A percentile compares a stretch with the other conserved stretches of the same genome.
Evolutionary conservation across 2,888 invertebrate genomes (phyloP).

Genomic region (Anarsia innoxiella): DNA sequence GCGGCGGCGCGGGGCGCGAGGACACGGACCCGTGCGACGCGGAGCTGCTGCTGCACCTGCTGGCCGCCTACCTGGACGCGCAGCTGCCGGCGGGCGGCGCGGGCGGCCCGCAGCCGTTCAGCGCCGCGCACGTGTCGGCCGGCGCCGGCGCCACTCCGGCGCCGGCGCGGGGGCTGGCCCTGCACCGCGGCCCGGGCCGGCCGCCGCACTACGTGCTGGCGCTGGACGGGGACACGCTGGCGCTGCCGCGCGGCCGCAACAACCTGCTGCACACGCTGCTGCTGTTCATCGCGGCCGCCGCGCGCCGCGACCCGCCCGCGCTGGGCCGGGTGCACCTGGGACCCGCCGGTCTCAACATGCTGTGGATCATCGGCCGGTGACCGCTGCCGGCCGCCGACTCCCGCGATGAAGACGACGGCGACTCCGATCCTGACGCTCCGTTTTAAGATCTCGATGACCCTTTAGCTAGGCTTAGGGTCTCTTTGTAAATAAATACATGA

Average conservation of each 20-base stretch:
- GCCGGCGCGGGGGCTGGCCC: conserved; percentile 70
- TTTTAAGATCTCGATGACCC: too few relatives aligned
- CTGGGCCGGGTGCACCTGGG: conserved; percentile 51
- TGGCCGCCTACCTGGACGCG: conserved; percentile 77
- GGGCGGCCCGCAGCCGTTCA: conserved; percentile 77
- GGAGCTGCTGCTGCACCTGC: conserved; percentile 80
- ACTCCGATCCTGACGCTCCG: too few relatives aligned
- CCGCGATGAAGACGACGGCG: too few relatives aligned
- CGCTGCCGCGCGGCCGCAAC: conserved; percentile 79
- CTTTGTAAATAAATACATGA: too few relatives aligned
- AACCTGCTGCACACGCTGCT: conserved; percentile 91
- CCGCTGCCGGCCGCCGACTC: too few relatives aligned
- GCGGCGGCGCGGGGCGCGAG: conserved; percentile 88
- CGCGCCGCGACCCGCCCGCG: conserved; percentile 74
- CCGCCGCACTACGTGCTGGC: conserved; percentile 84
- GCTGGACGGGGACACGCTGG: conserved; percentile 58
- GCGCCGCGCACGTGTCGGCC: conserved; percentile 49
- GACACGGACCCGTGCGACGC: conserved; percentile 91
- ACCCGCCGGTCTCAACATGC: conserved; percentile 80
- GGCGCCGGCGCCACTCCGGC: conserved; percentile 52
- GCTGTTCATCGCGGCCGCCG: conserved; percentile 84
- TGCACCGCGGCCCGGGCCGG: conserved; percentile 68
- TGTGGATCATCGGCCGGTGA: conserved; percentile 83
- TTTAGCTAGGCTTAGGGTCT: too few relatives aligned
- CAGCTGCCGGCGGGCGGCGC: conserved; percentile 77